Percentiles rank a stretch among this genome's conserved stretches.
Evolutionary conservation across 2,113 vertebrate genomes (phyloP).

Genomic region (Malurus alboscapulatus): DNA sequence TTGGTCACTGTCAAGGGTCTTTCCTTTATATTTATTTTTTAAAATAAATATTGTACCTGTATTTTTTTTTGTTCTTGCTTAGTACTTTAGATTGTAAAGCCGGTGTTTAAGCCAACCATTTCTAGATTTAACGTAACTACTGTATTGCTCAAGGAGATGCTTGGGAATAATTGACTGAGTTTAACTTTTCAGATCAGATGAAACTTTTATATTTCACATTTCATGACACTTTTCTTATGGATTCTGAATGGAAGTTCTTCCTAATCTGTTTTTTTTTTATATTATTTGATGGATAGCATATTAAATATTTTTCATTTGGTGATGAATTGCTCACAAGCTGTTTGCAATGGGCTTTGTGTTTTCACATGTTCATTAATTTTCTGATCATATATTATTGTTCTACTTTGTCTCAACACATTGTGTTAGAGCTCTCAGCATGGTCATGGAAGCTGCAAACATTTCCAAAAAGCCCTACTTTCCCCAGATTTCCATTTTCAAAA

Average conservation of each 20-base stretch:
- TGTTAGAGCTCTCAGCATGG: background rate
- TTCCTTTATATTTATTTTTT: background rate
- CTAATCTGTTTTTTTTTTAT: background rate
- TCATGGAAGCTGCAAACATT: background rate
- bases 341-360: background rate
- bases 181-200: background rate
- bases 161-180: background rate
- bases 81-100: background rate
- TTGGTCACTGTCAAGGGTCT: constrained; percentile 5
- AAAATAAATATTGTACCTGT: background rate
- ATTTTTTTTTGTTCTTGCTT: background rate
- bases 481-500: background rate
- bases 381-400: background rate
- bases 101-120: background rate
- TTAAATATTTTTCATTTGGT: background rate
- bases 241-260: background rate
- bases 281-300: background rate
- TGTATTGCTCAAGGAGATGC: background rate
- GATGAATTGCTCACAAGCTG: background rate
- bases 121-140: background rate
- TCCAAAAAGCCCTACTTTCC: background rate
- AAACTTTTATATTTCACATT: background rate
- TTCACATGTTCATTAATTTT: background rate
- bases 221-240: background rate
- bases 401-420: background rate